These are phyloP conservation scores for Eueides isabella DNA, from an alignment of 1,140 invertebrate species.

Conservation along the genomic window DNA sequence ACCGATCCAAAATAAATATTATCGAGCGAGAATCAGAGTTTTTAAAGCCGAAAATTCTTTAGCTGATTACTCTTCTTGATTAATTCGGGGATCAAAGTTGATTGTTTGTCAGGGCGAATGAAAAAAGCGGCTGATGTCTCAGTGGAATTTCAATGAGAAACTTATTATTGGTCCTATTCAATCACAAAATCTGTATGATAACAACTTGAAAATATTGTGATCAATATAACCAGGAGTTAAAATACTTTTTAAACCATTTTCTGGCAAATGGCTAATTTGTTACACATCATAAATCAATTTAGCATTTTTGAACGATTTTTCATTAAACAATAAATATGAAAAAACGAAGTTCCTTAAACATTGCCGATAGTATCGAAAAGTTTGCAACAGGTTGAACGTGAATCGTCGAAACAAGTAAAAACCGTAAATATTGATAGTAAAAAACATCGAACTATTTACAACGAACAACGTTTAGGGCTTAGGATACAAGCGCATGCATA, in stretches of 20 bases:
- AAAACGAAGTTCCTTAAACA: neutral
- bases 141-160: slow-evolving; percentile 25
- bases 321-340: too few species aligned
- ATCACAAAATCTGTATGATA: neutral
- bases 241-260: too few species aligned
- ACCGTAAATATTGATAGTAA: neutral
- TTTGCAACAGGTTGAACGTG: neutral
- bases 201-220: neutral
- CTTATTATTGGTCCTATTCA: slow-evolving; percentile 23
- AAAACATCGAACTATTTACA: slow-evolving; percentile 24
- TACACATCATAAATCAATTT: too few species aligned
- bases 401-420: neutral
- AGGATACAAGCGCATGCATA: slow-evolving; percentile 50
- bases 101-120: slow-evolving; percentile 30
- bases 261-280: too few species aligned
- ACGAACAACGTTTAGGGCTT: slow-evolving; percentile 35
- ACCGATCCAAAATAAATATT: neutral
- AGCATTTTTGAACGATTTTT: neutral
- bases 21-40: neutral
- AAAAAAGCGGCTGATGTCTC: slow-evolving; percentile 23
- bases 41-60: slow-evolving; percentile 17
- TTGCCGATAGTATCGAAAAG: neutral
- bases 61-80: slow-evolving; percentile 27
- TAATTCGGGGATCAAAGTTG: slow-evolving; percentile 29
- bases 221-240: too few species aligned